phyloP scores from a whole-genome alignment of 1,140 invertebrate species.

The Drosophila parabipectinata region DNA sequence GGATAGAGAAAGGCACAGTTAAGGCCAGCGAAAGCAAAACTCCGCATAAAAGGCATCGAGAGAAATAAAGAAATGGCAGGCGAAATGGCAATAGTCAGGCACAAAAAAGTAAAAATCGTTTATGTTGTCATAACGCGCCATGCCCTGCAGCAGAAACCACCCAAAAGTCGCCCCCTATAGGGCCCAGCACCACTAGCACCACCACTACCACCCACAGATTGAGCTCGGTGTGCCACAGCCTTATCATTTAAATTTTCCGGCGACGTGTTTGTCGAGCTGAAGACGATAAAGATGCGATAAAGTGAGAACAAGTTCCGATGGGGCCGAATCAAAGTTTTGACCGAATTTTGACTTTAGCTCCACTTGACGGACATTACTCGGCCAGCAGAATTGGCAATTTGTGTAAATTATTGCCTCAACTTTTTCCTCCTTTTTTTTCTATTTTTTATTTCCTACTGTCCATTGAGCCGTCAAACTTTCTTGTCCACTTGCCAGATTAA shows the following conservation, averaged over 20 bases:
- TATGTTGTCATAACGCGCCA: conserved; percentile 81
- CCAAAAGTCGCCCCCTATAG: conserved; percentile 19
- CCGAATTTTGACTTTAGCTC: conserved; percentile 71
- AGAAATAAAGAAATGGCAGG: conserved; percentile 45
- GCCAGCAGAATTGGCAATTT: conserved; percentile 73
- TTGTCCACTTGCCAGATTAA: conserved; percentile 43
- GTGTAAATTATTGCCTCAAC: conserved; percentile 81
- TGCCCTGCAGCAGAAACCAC: conserved; percentile 56
- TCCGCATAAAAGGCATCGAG: conserved; percentile 51
- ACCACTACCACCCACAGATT: conserved; percentile 8
- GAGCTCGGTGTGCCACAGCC: conserved; percentile 31
- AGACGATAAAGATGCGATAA: conserved; percentile 80
- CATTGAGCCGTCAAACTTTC: conserved; percentile 36
- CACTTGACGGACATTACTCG: conserved; percentile 66
- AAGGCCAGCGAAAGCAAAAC: conserved; percentile 42
- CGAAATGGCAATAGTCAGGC: conserved; percentile 42
- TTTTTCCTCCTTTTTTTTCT: conserved; percentile 27
- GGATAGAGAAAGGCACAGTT: neutral
- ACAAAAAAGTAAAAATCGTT: conserved; percentile 81
- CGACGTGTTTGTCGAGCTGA: conserved; percentile 73
- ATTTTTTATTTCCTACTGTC: conserved; percentile 1
- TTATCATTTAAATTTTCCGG: conserved; percentile 77
- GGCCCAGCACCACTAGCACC: neutral
- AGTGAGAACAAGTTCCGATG: conserved; percentile 73
- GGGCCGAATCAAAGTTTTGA: conserved; percentile 65